These are phyloP conservation scores for Sebastes jordani DNA, from an alignment of 2,797 vertebrate species.

Conservation along the genomic window DNA sequence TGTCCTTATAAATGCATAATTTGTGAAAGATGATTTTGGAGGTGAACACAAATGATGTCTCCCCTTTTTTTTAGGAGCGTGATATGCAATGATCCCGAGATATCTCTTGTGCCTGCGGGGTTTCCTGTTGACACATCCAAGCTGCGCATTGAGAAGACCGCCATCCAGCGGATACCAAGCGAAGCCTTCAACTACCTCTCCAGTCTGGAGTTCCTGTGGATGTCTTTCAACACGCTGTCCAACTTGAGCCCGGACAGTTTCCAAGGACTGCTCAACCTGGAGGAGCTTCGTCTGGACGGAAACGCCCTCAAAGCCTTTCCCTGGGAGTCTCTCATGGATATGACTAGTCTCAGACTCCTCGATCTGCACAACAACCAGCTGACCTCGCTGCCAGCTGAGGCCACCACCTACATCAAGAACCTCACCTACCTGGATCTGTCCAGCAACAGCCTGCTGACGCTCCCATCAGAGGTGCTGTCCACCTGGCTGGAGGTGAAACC, in stretches of 20 bases:
- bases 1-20: not conserved
- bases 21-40: not conserved
- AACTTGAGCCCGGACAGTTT: conserved; percentile 87
- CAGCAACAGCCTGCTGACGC: conserved; percentile 91
- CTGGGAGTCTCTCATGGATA: conserved; percentile 90
- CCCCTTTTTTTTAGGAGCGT: conserved; percentile 84
- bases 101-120: conserved; percentile 89
- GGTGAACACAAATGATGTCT: not conserved
- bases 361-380: conserved; percentile 96
- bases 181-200: conserved; percentile 90
- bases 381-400: conserved; percentile 85
- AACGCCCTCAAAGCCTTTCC: conserved; percentile 90
- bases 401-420: conserved; percentile 87
- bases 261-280: conserved; percentile 86
- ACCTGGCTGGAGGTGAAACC: conserved; percentile 88
- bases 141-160: conserved; percentile 93
- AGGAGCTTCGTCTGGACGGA: conserved; percentile 93
- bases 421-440: conserved; percentile 96
- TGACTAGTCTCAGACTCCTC: conserved; percentile 90
- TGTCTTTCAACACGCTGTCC: conserved; percentile 93
- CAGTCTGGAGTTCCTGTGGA: conserved; percentile 94
- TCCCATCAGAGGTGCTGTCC: conserved; percentile 88
- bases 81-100: conserved; percentile 94
- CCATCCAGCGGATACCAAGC: conserved; percentile 88
- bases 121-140: conserved; percentile 91